Percentiles rank a stretch among this genome's conserved stretches.
These are phyloP conservation scores for Typhlichthys eigenmanni DNA, from an alignment of 2,797 vertebrate genomes.

Conservation along the genomic window DNA sequence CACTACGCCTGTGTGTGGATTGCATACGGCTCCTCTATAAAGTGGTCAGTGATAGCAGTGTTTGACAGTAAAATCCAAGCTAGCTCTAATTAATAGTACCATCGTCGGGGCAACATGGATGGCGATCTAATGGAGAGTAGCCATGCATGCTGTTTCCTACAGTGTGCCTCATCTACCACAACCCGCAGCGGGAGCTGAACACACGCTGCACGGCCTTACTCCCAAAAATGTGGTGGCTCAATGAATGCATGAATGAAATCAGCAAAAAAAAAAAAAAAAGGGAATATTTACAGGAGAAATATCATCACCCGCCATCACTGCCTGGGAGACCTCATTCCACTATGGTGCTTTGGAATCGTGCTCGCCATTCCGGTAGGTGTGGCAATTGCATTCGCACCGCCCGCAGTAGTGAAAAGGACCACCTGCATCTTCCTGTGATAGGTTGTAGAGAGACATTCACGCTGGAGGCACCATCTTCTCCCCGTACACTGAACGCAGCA, in stretches of 20 bases:
- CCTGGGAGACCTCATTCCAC: conserved; percentile 33
- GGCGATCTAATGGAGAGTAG: conserved; percentile 65
- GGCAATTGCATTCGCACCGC: conserved; percentile 79
- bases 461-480: conserved; percentile 76
- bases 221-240: conserved; percentile 37
- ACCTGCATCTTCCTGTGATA: conserved; percentile 75
- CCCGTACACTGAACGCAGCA: conserved; percentile 76
- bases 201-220: conserved; percentile 44
- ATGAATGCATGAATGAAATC: neutral
- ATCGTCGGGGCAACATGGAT: conserved; percentile 59
- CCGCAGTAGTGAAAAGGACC: conserved; percentile 79
- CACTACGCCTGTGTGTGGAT: conserved; percentile 39
- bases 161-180: conserved; percentile 70
- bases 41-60: conserved; percentile 58
- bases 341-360: conserved; percentile 25
- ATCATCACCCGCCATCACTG: conserved; percentile 33
- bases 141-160: conserved; percentile 63
- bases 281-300: conserved; percentile 40
- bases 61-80: conserved; percentile 57
- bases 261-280: neutral
- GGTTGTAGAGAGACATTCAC: conserved; percentile 71
- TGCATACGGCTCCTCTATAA: conserved; percentile 38
- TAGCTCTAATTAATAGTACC: conserved; percentile 70
- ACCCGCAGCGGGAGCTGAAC: conserved; percentile 49
- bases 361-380: conserved; percentile 71